A percentile compares a stretch with the other conserved stretches of the same genome.
Conservation (phyloP, 2,113 vertebrate genomes). For the Psammodynastes pulverulentus region DNA sequence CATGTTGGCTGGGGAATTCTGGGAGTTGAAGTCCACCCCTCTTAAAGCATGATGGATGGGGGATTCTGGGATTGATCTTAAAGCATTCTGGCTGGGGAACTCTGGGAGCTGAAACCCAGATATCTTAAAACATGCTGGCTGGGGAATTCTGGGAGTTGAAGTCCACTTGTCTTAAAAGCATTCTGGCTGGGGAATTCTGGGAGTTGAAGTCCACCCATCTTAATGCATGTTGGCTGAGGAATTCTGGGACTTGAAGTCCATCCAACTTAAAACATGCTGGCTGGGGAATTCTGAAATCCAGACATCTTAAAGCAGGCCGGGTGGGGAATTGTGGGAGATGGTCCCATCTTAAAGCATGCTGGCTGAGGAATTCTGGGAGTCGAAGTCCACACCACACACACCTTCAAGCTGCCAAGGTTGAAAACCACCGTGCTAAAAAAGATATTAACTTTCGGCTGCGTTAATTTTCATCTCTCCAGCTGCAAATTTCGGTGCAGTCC, state of each 20-base stretch:
- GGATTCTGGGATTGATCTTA: neutral
- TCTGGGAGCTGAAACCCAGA: neutral
- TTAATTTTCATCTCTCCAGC: neutral
- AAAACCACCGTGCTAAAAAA: neutral
- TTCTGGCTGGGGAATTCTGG: too few species aligned
- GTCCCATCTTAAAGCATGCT: neutral
- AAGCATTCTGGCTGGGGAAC: neutral
- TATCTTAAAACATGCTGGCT: neutral
- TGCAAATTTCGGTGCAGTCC: neutral
- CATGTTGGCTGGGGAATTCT: too few species aligned
- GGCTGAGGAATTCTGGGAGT: neutral
- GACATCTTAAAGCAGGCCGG: neutral
- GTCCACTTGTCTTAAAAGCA: too few species aligned
- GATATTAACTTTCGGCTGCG: neutral
- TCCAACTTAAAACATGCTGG: too few species aligned
- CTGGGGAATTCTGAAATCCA: neutral
- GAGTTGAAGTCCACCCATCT: too few species aligned
- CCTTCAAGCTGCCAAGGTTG: neutral
- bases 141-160: neutral
- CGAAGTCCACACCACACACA: neutral
- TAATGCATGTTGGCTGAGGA: neutral
- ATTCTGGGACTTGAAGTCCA: too few species aligned
- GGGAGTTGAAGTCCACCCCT: too few species aligned
- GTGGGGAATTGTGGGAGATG: too few species aligned
- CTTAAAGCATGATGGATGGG: fast-evolving